These are phyloP conservation scores for Mus pahari DNA, from an alignment of 2,113 vertebrate genomes.

Conservation along the genomic window DNA sequence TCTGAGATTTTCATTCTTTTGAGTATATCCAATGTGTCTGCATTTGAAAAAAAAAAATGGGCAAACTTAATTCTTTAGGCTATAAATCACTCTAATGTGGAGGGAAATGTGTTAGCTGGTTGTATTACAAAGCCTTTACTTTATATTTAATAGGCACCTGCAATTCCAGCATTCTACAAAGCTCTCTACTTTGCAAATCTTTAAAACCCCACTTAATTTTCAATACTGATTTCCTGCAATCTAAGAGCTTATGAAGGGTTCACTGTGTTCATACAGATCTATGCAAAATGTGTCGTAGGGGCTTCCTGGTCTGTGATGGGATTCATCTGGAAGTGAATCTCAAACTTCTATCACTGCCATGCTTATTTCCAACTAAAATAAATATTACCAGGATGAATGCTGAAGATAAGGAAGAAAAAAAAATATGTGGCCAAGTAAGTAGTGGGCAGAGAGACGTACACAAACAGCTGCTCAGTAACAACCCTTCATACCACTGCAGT, in stretches of 20 bases:
- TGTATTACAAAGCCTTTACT: constrained; percentile 80
- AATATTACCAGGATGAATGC: constrained; percentile 76
- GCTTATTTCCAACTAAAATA: constrained; percentile 77
- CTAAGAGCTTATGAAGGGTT: constrained; percentile 76
- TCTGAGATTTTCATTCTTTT: constrained; percentile 57
- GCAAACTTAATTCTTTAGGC: constrained; percentile 72
- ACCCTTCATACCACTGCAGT: constrained; percentile 80
- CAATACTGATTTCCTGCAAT: constrained; percentile 77
- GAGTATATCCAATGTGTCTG: constrained; percentile 39
- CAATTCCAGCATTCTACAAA: constrained; percentile 78
- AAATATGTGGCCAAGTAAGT: constrained; percentile 67
- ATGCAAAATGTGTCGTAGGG: constrained; percentile 70
- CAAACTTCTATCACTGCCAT: constrained; percentile 77
- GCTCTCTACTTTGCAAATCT: constrained; percentile 80
- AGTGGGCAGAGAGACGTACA: constrained; percentile 72
- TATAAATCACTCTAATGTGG: constrained; percentile 76
- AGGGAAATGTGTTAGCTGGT: constrained; percentile 71
- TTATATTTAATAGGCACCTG: constrained; percentile 75
- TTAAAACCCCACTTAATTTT: constrained; percentile 77
- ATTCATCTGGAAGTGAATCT: constrained; percentile 81
- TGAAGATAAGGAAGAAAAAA: constrained; percentile 76
- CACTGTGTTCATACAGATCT: constrained; percentile 74
- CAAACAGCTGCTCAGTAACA: constrained; percentile 81
- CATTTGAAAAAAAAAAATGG: constrained; percentile 72
- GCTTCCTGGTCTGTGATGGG: constrained; percentile 75